Percentiles rank a stretch among this genome's conserved stretches.
Conservation (phyloP, 30 jellyfish, hydroid and myxozoan species). For the Hydractinia echinata region DNA sequence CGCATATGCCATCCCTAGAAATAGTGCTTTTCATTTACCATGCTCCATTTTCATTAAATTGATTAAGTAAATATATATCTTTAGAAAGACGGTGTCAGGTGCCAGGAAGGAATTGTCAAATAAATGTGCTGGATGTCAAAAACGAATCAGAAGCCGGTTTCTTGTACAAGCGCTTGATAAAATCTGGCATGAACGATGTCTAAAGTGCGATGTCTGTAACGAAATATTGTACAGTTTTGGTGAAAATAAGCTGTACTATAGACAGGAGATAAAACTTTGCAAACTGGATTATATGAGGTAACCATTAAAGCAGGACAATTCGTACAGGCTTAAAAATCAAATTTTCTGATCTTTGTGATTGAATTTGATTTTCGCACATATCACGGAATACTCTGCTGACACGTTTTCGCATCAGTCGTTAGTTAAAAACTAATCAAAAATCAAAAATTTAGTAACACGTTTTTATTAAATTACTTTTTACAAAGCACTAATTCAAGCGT, state of each 20-base stretch:
- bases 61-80: too few relatives aligned
- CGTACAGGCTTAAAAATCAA: too few relatives aligned
- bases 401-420: too few relatives aligned
- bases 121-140: constrained; percentile 19
- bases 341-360: not conserved
- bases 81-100: too few relatives aligned
- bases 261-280: constrained; percentile 3
- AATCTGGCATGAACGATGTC: constrained; percentile 17
- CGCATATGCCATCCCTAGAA: too few relatives aligned
- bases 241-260: not conserved
- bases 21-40: too few relatives aligned
- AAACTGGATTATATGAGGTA: constrained; percentile 18
- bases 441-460: too few relatives aligned
- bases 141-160: constrained; percentile 18
- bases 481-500: too few relatives aligned
- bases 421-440: too few relatives aligned
- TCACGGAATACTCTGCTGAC: too few relatives aligned
- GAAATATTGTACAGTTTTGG: constrained; percentile 23
- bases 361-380: not conserved
- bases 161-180: not conserved
- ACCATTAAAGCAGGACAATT: not conserved
- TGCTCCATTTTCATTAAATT: too few relatives aligned
- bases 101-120: not conserved
- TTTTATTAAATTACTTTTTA: too few relatives aligned
- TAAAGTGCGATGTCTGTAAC: constrained; percentile 7